Conservation (phyloP, 2,797 vertebrate species). For the Cynodonichthys magdalenae region DNA sequence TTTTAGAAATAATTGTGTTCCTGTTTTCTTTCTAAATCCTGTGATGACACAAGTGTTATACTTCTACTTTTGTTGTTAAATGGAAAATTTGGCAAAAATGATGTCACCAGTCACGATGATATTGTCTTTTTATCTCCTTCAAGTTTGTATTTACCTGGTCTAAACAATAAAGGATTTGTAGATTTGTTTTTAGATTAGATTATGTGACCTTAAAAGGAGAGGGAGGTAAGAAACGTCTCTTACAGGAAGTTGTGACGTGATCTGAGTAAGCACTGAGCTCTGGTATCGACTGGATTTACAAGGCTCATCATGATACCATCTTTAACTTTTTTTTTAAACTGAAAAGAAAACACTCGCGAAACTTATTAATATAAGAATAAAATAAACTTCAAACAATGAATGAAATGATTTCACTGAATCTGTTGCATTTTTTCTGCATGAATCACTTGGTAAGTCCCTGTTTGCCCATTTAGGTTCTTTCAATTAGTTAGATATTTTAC, state of each 20-base stretch:
- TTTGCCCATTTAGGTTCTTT: background rate
- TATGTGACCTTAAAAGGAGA: slow-evolving; percentile 4
- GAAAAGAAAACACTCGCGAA: background rate
- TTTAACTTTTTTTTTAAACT: background rate
- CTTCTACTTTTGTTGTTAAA: no score
- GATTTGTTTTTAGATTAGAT: background rate
- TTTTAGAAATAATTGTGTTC: no score
- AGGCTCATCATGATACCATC: background rate
- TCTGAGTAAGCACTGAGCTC: background rate
- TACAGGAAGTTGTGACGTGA: background rate
- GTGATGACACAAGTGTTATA: no score
- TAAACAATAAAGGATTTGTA: background rate
- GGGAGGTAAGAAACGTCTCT: background rate
- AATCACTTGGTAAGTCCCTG: slow-evolving; percentile 7
- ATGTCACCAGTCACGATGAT: no score
- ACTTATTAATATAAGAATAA: background rate
- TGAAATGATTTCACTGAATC: slow-evolving; percentile 6
- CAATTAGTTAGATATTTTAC: background rate
- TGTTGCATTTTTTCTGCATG: background rate
- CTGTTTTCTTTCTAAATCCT: no score
- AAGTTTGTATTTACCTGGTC: background rate
- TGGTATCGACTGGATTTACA: slow-evolving; percentile 15
- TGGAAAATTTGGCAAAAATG: no score
- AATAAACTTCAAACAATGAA: background rate
- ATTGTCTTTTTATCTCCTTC: no score